Evolutionary conservation across 2,797 vertebrate genomes (phyloP).

Genomic region (Danionella dracula): DNA sequence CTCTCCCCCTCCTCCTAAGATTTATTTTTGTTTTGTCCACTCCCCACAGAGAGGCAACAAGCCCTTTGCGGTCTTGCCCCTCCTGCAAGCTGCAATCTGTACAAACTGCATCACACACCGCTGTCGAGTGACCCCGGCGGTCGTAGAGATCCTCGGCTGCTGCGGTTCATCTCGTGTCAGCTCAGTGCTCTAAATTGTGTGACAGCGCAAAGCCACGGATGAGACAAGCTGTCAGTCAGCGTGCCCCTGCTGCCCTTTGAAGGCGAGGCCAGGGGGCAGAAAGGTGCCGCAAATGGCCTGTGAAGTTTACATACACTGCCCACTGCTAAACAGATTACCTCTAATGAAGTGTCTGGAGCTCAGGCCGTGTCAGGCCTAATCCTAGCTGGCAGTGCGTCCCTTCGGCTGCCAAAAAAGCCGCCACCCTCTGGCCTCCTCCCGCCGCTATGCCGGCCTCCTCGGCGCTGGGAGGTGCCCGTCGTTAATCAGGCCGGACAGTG

Average conservation of each 20-base stretch:
- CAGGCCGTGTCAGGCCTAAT: conserved; percentile 92
- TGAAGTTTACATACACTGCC: conserved; percentile 99
- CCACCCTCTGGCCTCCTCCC: conserved; percentile 82
- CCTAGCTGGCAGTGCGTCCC: conserved; percentile 95
- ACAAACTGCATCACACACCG: conserved; percentile 51
- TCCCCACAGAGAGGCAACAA: conserved; percentile 9
- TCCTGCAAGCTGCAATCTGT: conserved; percentile 48
- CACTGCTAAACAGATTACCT: conserved; percentile 99
- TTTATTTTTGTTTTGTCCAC: conserved; percentile 31
- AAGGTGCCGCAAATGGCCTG: conserved; percentile 95
- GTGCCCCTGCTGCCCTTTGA: conserved; percentile 82
- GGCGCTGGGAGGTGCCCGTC: conserved; percentile 84
- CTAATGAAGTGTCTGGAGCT: conserved; percentile 99
- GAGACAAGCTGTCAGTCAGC: conserved; percentile 91
- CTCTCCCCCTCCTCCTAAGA: conserved; percentile 31
- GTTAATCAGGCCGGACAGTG: conserved; percentile 95
- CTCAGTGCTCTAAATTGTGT: conserved; percentile 68
- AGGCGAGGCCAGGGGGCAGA: conserved; percentile 84
- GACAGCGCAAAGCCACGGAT: conserved; percentile 84
- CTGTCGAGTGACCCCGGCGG: conserved; percentile 34
- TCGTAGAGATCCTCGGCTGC: conserved; percentile 27
- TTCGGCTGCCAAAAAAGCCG: conserved; percentile 92
- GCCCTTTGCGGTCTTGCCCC: conserved; percentile 26
- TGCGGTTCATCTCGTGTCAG: conserved; percentile 52
- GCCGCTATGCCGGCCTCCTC: conserved; percentile 77